phyloP scores from a whole-genome alignment of 2,797 vertebrate species.

The Lacerta bilineata region DNA sequence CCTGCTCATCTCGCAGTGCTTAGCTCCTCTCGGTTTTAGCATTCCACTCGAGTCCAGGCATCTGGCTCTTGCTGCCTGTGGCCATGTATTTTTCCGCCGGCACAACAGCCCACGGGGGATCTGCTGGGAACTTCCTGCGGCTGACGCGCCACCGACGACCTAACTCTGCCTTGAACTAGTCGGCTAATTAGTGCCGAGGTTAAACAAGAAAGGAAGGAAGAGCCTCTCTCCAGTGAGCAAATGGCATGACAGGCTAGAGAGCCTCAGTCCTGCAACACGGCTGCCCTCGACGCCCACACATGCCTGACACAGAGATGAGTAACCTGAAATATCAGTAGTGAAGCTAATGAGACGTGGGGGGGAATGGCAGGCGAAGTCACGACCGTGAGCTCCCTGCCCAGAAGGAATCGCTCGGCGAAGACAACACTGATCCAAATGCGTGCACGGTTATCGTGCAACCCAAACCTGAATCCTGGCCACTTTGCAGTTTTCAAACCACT shows the following conservation, averaged over 20 bases:
- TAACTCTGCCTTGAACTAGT: slow-evolving; percentile 13
- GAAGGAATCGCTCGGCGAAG: neutral
- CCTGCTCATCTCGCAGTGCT: neutral
- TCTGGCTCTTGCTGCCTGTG: neutral
- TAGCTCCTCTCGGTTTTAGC: neutral
- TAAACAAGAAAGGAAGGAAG: too few relatives aligned
- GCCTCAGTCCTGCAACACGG: neutral
- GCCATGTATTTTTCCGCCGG: slow-evolving; percentile 19
- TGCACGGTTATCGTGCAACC: neutral
- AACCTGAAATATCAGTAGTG: slow-evolving; percentile 3
- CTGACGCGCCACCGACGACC: slow-evolving; percentile 7
- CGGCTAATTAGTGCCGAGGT: slow-evolving; percentile 20
- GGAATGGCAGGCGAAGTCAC: neutral
- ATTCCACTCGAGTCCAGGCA: neutral
- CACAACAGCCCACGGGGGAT: slow-evolving; percentile 11
- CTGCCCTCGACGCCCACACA: neutral
- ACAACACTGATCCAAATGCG: neutral
- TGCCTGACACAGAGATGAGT: slow-evolving; percentile 20
- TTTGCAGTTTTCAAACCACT: neutral
- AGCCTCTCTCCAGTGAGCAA: neutral
- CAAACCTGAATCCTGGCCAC: neutral
- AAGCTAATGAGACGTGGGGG: slow-evolving; percentile 18
- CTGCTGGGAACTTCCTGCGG: slow-evolving; percentile 6
- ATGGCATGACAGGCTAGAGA: neutral
- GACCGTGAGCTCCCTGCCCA: neutral